These are phyloP conservation scores for Bos javanicus DNA, from an alignment of 2,113 vertebrate species.

Conservation along the genomic window DNA sequence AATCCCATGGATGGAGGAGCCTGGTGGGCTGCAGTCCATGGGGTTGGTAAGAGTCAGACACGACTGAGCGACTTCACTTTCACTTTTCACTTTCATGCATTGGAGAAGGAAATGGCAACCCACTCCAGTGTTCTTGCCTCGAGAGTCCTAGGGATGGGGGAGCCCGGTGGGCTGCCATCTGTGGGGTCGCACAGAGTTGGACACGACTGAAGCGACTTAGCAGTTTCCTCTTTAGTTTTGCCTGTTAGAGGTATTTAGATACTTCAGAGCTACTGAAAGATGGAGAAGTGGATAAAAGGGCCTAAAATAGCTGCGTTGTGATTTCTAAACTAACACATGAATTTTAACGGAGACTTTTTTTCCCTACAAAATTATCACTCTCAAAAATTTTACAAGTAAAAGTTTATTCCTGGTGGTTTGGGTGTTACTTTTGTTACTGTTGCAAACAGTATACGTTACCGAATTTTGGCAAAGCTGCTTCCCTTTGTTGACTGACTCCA, in stretches of 20 bases:
- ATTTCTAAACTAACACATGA: neutral
- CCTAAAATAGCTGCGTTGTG: neutral
- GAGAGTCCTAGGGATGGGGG: too few species aligned
- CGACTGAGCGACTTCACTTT: too few species aligned
- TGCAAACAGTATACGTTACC: neutral
- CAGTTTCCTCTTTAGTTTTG: neutral
- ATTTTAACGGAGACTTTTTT: neutral
- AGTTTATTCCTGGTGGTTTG: neutral
- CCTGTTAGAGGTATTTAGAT: neutral
- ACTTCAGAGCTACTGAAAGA: neutral
- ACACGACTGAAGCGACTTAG: too few species aligned
- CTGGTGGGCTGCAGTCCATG: too few species aligned
- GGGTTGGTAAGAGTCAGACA: too few species aligned
- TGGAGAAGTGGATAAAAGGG: neutral
- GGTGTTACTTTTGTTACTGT: neutral
- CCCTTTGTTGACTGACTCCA: constrained; percentile 18
- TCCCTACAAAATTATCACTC: neutral
- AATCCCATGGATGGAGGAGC: too few species aligned
- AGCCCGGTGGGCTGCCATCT: too few species aligned
- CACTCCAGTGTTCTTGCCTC: too few species aligned
- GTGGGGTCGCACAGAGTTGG: too few species aligned
- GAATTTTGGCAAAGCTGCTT: constrained; percentile 26
- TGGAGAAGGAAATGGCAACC: too few species aligned
- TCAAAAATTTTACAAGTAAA: neutral
- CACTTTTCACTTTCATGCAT: too few species aligned